Percentiles rank a stretch among this genome's conserved stretches.
Evolutionary conservation across 1,140 invertebrate species (phyloP).

Genomic region (Pseudomyrmex gracilis): DNA sequence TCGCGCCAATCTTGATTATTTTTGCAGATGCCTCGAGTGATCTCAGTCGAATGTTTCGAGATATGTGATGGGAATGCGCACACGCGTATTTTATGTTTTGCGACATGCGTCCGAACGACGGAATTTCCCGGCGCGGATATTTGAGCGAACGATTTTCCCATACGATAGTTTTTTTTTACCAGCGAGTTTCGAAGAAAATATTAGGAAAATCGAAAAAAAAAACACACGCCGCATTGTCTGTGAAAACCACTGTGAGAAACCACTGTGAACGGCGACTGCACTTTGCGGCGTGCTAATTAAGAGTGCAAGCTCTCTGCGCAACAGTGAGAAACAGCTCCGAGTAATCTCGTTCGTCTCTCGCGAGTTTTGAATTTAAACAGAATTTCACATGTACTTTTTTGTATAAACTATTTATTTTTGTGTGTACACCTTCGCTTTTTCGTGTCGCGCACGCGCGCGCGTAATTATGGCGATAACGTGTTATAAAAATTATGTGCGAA

Average conservation of each 20-base stretch:
- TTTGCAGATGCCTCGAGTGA: conserved; percentile 24
- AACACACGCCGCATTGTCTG: conserved; percentile 25
- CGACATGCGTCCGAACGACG: conserved; percentile 1
- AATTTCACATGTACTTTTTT: too few relatives aligned
- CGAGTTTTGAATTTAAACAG: neutral
- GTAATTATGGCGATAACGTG: too few relatives aligned
- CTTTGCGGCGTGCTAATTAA: conserved; percentile 33
- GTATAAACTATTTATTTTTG: too few relatives aligned
- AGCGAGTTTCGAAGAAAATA: conserved; percentile 8
- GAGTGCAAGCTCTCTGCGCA: neutral
- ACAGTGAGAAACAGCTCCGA: neutral
- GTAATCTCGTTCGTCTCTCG: neutral
- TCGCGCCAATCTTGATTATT: neutral
- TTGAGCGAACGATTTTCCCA: conserved; percentile 16
- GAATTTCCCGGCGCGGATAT: conserved; percentile 7
- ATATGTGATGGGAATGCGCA: neutral
- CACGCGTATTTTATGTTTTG: too few relatives aligned
- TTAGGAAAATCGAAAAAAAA: conserved; percentile 33
- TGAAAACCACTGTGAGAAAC: conserved; percentile 3
- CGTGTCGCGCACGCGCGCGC: too few relatives aligned
- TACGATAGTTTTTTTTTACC: conserved; percentile 33
- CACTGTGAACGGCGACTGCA: conserved; percentile 8
- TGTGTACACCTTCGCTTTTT: too few relatives aligned
- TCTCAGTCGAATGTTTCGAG: neutral
- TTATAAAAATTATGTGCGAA: too few relatives aligned